Percentiles rank a stretch among this genome's conserved stretches.
Evolutionary conservation across 1,140 invertebrate genomes (phyloP).

Genomic region (Lerema accius): DNA sequence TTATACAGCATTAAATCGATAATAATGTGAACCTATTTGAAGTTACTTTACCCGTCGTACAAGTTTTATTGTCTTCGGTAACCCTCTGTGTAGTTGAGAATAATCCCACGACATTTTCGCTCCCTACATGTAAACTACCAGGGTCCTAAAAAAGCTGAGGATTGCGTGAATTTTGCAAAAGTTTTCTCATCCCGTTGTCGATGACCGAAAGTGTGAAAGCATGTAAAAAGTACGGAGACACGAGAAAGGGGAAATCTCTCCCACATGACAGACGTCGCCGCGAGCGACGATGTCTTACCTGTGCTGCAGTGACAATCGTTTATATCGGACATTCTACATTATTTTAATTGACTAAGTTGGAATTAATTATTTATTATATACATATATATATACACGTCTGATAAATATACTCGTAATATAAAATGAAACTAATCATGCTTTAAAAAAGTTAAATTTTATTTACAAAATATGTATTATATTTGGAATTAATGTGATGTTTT

Average conservation of each 20-base stretch:
- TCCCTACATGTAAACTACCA: constrained; percentile 32
- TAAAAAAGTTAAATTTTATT: too few species aligned
- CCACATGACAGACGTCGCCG: constrained; percentile 54
- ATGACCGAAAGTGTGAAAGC: constrained; percentile 67
- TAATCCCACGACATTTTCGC: constrained; percentile 1
- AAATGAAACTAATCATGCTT: too few species aligned
- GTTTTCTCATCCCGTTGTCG: constrained; percentile 51
- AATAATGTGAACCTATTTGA: background rate
- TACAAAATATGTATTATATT: too few species aligned
- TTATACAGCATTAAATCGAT: background rate
- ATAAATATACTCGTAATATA: too few species aligned
- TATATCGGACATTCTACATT: background rate
- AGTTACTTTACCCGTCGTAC: background rate
- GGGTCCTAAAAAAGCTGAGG: constrained; percentile 30
- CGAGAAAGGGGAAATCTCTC: constrained; percentile 54
- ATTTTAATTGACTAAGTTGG: background rate
- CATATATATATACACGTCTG: too few species aligned
- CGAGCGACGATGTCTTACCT: constrained; percentile 47
- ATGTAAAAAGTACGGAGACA: constrained; percentile 57
- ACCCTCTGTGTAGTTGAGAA: background rate
- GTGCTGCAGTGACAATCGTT: constrained; percentile 5
- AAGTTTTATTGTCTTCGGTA: constrained; percentile 4
- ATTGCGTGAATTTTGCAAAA: constrained; percentile 42
- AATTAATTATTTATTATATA: too few species aligned
- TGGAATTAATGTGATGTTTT: too few species aligned